phyloP scores from a whole-genome alignment of 2,113 vertebrate genomes.

The Nycticebus coucang region DNA sequence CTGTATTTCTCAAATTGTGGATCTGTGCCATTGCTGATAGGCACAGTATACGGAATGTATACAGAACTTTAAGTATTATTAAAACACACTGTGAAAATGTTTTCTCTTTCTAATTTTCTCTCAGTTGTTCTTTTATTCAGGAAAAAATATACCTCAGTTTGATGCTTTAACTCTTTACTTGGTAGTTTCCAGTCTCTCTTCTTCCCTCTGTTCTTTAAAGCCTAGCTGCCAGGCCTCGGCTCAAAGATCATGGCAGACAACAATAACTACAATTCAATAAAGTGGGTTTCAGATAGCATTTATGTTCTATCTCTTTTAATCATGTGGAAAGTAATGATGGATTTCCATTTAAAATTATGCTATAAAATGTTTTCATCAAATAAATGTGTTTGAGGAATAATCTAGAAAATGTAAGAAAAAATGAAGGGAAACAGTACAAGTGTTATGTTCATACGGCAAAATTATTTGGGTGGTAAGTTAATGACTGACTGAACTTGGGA shows the following conservation, averaged over 20 bases:
- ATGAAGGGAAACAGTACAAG: neutral
- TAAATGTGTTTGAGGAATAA: neutral
- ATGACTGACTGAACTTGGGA: neutral
- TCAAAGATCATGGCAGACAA: neutral
- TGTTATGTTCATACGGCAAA: neutral
- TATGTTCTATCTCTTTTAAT: neutral
- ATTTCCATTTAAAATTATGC: neutral
- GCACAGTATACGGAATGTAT: too few relatives aligned
- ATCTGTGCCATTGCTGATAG: neutral
- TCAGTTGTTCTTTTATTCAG: neutral
- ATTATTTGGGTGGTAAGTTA: neutral
- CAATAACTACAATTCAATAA: neutral
- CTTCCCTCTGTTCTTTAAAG: neutral
- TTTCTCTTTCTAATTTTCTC: neutral
- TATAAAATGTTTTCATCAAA: constrained; percentile 3
- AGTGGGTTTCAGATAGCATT: neutral
- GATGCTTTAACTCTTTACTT: neutral
- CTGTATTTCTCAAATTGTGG: neutral
- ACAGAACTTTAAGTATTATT: neutral
- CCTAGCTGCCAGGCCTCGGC: neutral
- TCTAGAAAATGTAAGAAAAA: neutral
- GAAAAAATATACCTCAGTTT: neutral
- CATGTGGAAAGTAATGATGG: neutral
- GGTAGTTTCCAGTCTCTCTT: neutral
- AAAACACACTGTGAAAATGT: neutral